Conservation (phyloP, 2,797 vertebrate species). For the Sebastiscus albofasciatus region DNA sequence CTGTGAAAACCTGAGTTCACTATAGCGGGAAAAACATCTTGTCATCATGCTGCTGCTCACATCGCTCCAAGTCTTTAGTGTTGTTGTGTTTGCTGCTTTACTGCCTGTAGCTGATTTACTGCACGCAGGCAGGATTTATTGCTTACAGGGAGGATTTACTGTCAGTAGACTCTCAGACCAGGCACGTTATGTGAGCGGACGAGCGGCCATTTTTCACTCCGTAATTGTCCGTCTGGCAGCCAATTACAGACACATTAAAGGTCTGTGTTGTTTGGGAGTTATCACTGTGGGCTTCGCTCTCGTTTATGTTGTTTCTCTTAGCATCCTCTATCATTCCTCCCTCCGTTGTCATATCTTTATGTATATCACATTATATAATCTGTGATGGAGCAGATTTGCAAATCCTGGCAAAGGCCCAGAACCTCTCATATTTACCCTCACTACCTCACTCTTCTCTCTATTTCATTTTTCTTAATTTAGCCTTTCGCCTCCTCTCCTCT, state of each 20-base stretch:
- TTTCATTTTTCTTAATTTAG: conserved; percentile 24
- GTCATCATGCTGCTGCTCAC: neutral
- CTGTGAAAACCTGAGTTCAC: conserved; percentile 1
- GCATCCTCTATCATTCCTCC: conserved; percentile 1
- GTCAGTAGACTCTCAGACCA: neutral
- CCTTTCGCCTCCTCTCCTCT: conserved; percentile 1
- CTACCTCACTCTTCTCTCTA: neutral
- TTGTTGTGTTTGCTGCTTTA: conserved; percentile 23
- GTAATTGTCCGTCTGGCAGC: conserved; percentile 63
- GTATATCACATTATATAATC: neutral
- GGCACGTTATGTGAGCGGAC: conserved; percentile 20
- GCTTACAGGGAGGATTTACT: conserved; percentile 31
- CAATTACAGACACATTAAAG: conserved; percentile 67
- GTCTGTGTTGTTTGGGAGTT: conserved; percentile 7
- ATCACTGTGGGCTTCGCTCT: conserved; percentile 33
- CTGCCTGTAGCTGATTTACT: conserved; percentile 26
- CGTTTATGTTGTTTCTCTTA: neutral
- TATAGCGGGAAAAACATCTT: neutral
- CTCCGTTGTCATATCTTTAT: neutral
- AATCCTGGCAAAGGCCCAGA: conserved; percentile 5
- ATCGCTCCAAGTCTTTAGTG: neutral
- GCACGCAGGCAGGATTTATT: conserved; percentile 35
- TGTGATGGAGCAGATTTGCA: conserved; percentile 35
- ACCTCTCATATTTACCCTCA: conserved; percentile 20
- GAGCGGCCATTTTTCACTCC: conserved; percentile 53